Evolutionary conservation across 92 coral and sea anemone genomes (phyloP), one percentile per base, ranked within the genome.

Genomic region (Scolanthus callimorphus): DNA sequence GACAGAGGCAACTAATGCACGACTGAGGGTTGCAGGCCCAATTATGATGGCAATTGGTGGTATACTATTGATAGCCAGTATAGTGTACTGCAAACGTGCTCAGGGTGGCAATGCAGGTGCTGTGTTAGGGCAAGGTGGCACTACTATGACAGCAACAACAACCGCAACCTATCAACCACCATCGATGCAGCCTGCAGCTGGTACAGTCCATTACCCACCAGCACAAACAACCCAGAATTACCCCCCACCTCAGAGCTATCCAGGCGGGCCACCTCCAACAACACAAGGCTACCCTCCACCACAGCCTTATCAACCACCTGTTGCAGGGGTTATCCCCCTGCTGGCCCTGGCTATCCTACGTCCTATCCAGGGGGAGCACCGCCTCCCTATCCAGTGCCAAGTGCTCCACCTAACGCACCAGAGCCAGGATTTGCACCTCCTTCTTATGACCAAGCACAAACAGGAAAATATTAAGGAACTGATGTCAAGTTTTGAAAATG

Each of bases 1-100:
- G 17, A 79, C 83, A 10, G 51, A 56, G 25, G 48, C 63, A 45
- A 63, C 61, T 29, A 54, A 74, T 24, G 74, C 73, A 21, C 73
- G 73, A 25, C 74, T 85, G 55, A 66, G 83, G 9, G 67, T 73
- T 28, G 85, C 31, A 20, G 90, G 90, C 12, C 86, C 86, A 0
- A 79, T 84, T 17, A 30, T 85, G 11, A 55, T 80, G 29, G 62
- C 57, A 11, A 20, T 78, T 25, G 90, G 82, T 6, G 8, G 8
- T 46, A 21, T 46, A 4, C 23, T 66, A 9, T 3, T 80, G 20
- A 1, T 68, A 28, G 13, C 44, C n/a, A 13, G 67, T 17, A 51
- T 74, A 26, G 45, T 44, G 2, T 29, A 30, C 47, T 65, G 39
- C 31, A 69, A 52, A 27, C 24, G 29, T 30, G 20, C 51, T 3